These are phyloP conservation scores for Strigamia maritima DNA, from an alignment of 2,888 invertebrate species.

Conservation along the genomic window DNA sequence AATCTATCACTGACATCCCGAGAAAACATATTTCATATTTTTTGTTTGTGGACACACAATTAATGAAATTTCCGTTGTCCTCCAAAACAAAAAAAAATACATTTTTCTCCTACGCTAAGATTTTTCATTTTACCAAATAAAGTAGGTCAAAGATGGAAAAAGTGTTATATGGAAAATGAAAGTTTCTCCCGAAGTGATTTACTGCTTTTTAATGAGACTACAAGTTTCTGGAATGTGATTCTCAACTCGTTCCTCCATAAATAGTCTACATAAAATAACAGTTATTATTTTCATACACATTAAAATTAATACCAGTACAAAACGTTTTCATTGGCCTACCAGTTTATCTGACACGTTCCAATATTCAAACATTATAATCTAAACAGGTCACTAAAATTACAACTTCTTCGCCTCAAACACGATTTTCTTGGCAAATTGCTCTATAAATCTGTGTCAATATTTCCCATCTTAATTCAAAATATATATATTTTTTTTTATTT, in stretches of 20 bases:
- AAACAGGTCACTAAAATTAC: conserved; percentile 8
- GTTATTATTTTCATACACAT: background rate
- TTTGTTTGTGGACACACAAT: background rate
- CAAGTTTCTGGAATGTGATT: background rate
- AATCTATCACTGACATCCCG: background rate
- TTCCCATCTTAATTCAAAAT: background rate
- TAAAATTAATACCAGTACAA: background rate
- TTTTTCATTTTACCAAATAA: background rate
- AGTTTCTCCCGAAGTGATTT: background rate
- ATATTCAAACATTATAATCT: background rate
- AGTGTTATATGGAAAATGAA: conserved; percentile 16
- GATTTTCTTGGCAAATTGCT: background rate
- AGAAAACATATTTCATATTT: background rate
- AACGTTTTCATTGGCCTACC: background rate
- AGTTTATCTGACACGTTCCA: background rate
- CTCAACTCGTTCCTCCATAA: background rate
- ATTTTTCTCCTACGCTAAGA: background rate
- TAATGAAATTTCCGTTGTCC: background rate
- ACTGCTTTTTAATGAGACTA: conserved; percentile 2
- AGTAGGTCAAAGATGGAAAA: conserved; percentile 15
- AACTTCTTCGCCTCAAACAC: background rate
- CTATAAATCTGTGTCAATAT: conserved; percentile 6
- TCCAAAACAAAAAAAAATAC: background rate
- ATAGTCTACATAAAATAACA: background rate
- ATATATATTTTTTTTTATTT: background rate